Evolutionary conservation across 2,797 vertebrate species (phyloP).

Genomic region (Loris lydekkerianus): DNA sequence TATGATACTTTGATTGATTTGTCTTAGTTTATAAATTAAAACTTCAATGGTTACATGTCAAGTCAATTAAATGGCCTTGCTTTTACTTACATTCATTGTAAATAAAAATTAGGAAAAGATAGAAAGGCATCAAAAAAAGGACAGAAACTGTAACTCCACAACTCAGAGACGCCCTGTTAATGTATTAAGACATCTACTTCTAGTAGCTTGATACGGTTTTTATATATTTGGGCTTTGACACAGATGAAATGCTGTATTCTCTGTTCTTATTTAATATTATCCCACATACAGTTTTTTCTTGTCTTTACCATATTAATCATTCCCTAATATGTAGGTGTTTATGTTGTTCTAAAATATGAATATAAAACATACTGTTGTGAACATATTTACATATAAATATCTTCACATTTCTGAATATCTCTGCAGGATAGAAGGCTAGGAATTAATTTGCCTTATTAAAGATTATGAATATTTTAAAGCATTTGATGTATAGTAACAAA

Average conservation of each 20-base stretch:
- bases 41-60: neutral
- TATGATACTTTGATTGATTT: neutral
- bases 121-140: neutral
- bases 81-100: neutral
- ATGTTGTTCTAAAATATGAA: conserved; percentile 23
- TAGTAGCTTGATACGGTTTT: neutral
- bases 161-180: neutral
- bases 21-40: neutral
- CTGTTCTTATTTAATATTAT: neutral
- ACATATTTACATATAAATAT: conserved; percentile 7
- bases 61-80: neutral
- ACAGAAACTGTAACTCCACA: conserved; percentile 28
- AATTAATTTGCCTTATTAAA: conserved; percentile 56
- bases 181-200: neutral
- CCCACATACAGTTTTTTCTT: neutral
- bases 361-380: conserved; percentile 22
- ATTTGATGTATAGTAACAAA: neutral
- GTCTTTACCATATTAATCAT: conserved; percentile 1
- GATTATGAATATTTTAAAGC: conserved; percentile 36
- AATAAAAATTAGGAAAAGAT: conserved; percentile 5
- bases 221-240: neutral
- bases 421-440: neutral
- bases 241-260: neutral
- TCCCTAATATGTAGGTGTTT: neutral
- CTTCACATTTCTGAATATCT: conserved; percentile 36